Percentiles rank a stretch among this genome's conserved stretches.
These are phyloP conservation scores for Brotogeris chrysoptera DNA, from an alignment of 2,797 vertebrate species.

Conservation along the genomic window DNA sequence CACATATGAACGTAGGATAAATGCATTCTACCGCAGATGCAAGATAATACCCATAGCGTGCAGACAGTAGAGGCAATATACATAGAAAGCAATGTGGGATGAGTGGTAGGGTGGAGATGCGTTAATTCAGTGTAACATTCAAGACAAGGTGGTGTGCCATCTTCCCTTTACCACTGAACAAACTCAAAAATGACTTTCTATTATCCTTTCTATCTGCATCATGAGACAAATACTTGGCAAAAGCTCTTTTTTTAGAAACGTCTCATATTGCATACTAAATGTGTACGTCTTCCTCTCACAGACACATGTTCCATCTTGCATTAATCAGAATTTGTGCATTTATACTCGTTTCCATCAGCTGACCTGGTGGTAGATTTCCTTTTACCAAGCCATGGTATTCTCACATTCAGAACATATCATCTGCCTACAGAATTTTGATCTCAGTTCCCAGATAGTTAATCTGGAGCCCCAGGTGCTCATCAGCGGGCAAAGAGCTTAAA, in stretches of 20 bases:
- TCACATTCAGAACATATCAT: not conserved
- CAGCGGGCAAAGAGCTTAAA: not conserved
- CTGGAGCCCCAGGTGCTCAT: not conserved
- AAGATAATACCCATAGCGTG: slow-evolving; percentile 70
- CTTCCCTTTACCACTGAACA: not conserved
- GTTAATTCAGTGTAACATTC: not conserved
- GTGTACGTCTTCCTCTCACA: not conserved
- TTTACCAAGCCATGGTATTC: not conserved
- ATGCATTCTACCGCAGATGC: slow-evolving; percentile 70
- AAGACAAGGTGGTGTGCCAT: not conserved
- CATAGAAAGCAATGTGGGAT: not conserved
- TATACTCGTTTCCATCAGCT: not conserved
- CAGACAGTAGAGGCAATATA: not conserved
- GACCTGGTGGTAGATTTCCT: not conserved
- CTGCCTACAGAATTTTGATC: not conserved
- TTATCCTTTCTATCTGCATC: not conserved
- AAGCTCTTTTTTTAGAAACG: not conserved
- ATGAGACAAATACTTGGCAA: not conserved
- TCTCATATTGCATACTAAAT: not conserved
- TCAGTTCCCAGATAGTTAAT: not conserved
- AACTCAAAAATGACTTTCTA: not conserved
- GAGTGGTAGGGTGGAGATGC: not conserved
- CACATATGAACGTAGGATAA: slow-evolving; percentile 69
- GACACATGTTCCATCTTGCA: not conserved
- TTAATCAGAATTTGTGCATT: not conserved